Evolutionary conservation across 1,140 invertebrate genomes (phyloP).

Genomic region (Charaxes varanes): DNA sequence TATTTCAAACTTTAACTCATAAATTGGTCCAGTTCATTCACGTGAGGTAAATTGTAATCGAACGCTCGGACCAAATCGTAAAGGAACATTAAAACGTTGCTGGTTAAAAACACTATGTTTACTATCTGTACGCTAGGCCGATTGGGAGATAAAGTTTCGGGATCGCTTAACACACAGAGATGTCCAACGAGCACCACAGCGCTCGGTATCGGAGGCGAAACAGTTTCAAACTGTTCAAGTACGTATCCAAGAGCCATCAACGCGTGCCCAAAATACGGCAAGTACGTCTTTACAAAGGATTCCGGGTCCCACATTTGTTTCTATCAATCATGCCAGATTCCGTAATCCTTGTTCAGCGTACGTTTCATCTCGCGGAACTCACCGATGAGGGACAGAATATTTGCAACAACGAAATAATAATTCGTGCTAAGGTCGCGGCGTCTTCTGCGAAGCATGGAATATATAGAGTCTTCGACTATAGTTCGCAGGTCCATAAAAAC

Average conservation of each 20-base stretch:
- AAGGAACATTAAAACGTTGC: constrained; percentile 40
- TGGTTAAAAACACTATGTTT: constrained; percentile 38
- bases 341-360: constrained; percentile 13
- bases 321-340: constrained; percentile 8
- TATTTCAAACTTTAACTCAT: no score
- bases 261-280: constrained; percentile 47
- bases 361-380: constrained; percentile 33
- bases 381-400: constrained; percentile 32
- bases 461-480: constrained; percentile 19
- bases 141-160: constrained; percentile 29
- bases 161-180: constrained; percentile 43
- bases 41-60: constrained; percentile 19
- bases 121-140: constrained; percentile 35
- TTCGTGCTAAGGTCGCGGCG: constrained; percentile 21
- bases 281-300: constrained; percentile 27
- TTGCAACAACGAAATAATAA: constrained; percentile 30
- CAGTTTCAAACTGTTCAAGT: constrained; percentile 40
- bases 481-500: constrained; percentile 24
- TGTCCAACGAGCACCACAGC: constrained; percentile 49
- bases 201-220: constrained; percentile 39
- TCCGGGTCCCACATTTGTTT: constrained; percentile 31
- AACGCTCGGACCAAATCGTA: constrained; percentile 34
- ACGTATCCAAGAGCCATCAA: constrained; percentile 54
- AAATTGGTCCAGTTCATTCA: constrained; percentile 23
- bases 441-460: constrained; percentile 12